phyloP scores from a whole-genome alignment of 2,113 vertebrate species.

The Hippoglossus stenolepis region DNA sequence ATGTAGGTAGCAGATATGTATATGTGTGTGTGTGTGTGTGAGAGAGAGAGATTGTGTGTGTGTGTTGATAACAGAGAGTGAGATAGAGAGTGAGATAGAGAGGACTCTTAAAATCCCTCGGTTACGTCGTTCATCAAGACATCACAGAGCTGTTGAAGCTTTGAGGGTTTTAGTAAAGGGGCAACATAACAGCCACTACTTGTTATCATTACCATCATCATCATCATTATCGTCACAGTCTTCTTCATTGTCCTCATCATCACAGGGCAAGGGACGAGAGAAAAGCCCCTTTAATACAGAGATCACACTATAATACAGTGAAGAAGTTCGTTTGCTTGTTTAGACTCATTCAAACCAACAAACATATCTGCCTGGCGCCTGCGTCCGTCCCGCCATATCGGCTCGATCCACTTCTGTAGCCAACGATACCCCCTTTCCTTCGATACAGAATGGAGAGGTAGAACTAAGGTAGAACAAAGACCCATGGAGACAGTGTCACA shows the following conservation, averaged over 20 bases:
- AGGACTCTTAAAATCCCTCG: slow-evolving; percentile 33
- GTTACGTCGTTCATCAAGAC: slow-evolving; percentile 5
- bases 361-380: neutral
- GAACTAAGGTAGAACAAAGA: too few species aligned
- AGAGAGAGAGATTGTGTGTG: neutral
- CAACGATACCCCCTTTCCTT: too few species aligned
- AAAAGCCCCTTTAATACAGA: neutral
- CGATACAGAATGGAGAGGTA: too few species aligned
- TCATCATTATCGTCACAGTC: slow-evolving; percentile 4
- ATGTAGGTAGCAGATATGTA: slow-evolving; percentile 64
- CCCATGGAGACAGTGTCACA: too few species aligned
- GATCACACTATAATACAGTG: neutral
- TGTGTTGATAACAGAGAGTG: neutral
- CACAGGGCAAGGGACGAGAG: neutral
- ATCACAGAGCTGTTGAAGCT: slow-evolving; percentile 30
- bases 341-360: neutral
- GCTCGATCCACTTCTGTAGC: too few species aligned
- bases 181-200: slow-evolving; percentile 26
- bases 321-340: neutral
- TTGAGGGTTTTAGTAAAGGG: slow-evolving; percentile 15
- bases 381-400: neutral
- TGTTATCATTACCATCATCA: slow-evolving; percentile 37
- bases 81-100: neutral
- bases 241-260: neutral
- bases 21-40: neutral